These are phyloP conservation scores for Lytechinus pictus DNA, from an alignment of 35 echinoderm and acorn worm genomes.

Conservation along the genomic window DNA sequence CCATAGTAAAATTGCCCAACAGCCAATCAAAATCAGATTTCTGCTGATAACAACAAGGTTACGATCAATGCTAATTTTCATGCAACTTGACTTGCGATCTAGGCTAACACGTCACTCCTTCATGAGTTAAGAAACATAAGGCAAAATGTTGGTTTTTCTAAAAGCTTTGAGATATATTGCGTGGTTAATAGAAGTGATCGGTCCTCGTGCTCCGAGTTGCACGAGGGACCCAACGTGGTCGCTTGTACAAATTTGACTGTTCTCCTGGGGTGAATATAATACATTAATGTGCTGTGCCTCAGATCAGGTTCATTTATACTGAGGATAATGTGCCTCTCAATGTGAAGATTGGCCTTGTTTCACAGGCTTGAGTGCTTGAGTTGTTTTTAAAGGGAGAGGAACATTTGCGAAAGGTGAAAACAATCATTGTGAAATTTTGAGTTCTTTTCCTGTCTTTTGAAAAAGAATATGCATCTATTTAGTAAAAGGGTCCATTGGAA, in stretches of 20 bases:
- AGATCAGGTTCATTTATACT: not conserved
- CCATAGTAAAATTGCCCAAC: no score
- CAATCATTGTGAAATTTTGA: no score
- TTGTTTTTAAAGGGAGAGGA: no score
- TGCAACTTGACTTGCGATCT: no score
- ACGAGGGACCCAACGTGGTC: not conserved
- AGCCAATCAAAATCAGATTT: no score
- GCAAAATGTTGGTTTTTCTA: constrained; percentile 3
- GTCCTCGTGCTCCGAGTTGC: not conserved
- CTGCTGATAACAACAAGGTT: no score
- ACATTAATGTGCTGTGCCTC: not conserved
- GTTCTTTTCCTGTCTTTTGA: no score
- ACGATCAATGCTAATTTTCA: no score
- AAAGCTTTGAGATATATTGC: constrained; percentile 19
- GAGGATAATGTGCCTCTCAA: not conserved
- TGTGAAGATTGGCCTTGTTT: not conserved
- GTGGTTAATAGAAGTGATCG: not conserved
- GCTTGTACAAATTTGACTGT: not conserved
- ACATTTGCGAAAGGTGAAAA: no score
- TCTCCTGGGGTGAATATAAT: not conserved
- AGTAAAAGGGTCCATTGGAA: no score
- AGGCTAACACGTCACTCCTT: not conserved
- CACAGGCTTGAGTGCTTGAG: not conserved
- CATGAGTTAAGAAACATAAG: not conserved
- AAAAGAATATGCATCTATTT: no score